phyloP scores from a whole-genome alignment of 2,113 vertebrate species.

The Poecilia latipinna region DNA sequence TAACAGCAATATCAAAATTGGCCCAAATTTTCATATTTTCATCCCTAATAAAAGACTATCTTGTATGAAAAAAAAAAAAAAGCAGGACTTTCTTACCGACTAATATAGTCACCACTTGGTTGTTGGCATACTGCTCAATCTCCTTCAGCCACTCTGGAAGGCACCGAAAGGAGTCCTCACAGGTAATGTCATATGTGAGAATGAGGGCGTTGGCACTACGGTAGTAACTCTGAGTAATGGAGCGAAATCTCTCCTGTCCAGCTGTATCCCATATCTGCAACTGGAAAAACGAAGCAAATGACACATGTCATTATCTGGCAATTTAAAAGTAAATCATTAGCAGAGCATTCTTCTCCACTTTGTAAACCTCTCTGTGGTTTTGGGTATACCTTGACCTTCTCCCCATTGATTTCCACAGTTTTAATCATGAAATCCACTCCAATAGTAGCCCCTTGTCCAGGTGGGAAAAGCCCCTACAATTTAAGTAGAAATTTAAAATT shows the following conservation, averaged over 20 bases:
- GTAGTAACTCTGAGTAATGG: conserved; percentile 99
- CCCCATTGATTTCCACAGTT: conserved; percentile 97
- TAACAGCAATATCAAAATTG: too few species aligned
- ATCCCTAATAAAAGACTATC: background rate
- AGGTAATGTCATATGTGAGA: conserved; percentile 98
- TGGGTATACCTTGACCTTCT: conserved; percentile 94
- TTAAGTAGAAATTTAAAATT: background rate
- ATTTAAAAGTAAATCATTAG: background rate
- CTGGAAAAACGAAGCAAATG: conserved; percentile 66
- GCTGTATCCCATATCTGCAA: conserved; percentile 99
- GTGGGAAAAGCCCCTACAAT: conserved; percentile 94
- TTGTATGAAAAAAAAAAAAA: background rate
- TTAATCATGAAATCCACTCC: conserved; percentile 99
- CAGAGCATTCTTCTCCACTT: background rate
- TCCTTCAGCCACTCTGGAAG: conserved; percentile 98
- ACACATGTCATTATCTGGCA: background rate
- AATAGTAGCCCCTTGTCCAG: conserved; percentile 98
- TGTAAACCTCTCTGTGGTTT: background rate
- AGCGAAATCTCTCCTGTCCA: conserved; percentile 96
- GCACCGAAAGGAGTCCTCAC: conserved; percentile 98
- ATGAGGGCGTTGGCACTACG: conserved; percentile 98
- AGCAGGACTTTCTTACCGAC: conserved; percentile 86
- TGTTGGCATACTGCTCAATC: conserved; percentile 98
- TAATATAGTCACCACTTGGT: conserved; percentile 97
- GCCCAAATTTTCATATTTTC: background rate